Conservation (phyloP, 2,797 vertebrate genomes). For the Pterois miles region DNA sequence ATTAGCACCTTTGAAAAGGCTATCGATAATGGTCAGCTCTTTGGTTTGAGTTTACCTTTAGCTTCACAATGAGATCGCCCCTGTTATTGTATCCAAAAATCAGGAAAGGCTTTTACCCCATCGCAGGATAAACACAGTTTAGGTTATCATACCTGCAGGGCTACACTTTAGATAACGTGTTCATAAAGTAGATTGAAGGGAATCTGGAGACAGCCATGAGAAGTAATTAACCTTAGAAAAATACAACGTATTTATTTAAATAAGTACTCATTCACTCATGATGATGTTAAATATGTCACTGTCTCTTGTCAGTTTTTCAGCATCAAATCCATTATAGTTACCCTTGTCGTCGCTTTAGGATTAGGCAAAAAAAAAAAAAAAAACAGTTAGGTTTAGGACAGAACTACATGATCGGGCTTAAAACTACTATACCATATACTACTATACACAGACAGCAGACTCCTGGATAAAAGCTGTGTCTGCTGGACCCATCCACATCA, state of each 20-base stretch:
- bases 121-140: conserved; percentile 5
- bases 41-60: conserved; percentile 1
- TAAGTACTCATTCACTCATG: neutral
- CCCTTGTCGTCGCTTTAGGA: no score
- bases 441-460: no score
- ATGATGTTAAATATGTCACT: neutral
- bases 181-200: neutral
- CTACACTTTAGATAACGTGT: conserved; percentile 11
- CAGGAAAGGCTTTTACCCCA: conserved; percentile 10
- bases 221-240: neutral
- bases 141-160: conserved; percentile 21
- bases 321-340: no score
- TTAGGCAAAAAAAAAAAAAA: no score
- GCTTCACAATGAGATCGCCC: neutral
- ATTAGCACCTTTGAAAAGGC: neutral
- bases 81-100: conserved; percentile 3
- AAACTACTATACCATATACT: no score
- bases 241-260: neutral
- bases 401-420: no score
- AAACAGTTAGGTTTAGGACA: no score
- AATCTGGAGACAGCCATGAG: neutral
- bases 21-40: neutral
- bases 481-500: no score
- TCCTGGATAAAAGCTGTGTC: no score
- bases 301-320: no score